Conservation (phyloP, 2,113 vertebrate species). For the Rhodinocichla rosea region DNA sequence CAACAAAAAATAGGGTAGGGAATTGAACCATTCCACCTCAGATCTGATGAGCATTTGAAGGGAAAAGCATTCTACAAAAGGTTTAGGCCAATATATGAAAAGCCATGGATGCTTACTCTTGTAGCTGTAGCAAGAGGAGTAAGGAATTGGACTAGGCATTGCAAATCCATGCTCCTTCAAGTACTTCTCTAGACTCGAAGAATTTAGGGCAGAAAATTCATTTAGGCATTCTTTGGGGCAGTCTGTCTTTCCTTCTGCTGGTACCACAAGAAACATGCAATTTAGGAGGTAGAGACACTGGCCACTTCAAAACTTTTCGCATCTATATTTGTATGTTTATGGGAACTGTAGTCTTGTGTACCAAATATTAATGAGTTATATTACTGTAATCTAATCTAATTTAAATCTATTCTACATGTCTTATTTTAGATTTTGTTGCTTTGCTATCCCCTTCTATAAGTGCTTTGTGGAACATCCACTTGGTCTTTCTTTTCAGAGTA, state of each 20-base stretch:
- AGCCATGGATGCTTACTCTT: neutral
- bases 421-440: neutral
- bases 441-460: neutral
- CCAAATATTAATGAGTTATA: neutral
- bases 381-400: neutral
- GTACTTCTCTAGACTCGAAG: neutral
- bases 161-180: neutral
- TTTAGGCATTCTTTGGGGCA: neutral
- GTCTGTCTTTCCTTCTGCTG: neutral
- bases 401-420: neutral
- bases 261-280: neutral
- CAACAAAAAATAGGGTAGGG: neutral
- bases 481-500: neutral
- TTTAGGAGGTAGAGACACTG: neutral
- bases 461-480: neutral
- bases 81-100: neutral
- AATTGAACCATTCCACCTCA: neutral
- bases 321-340: neutral
- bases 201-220: neutral
- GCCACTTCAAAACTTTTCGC: neutral
- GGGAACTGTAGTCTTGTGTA: neutral
- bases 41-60: neutral
- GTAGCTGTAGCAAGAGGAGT: neutral
- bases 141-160: neutral
- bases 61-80: neutral